Base-by-base conservation (phyloP, 2,797 vertebrate species). In the Sylvia borin region DNA sequence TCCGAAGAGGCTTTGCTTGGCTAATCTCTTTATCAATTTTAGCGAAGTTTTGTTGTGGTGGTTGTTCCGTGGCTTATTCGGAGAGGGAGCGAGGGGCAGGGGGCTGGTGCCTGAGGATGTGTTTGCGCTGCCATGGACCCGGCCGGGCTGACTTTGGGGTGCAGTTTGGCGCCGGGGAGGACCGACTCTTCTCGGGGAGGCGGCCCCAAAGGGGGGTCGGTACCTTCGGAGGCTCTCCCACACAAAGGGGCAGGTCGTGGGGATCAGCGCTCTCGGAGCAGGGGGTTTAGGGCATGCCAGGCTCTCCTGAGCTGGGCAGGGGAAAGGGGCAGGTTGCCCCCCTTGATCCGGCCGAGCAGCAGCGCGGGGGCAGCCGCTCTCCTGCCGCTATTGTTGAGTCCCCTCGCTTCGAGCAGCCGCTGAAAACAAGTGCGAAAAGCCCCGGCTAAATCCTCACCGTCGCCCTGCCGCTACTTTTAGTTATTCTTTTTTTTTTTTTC, bases 1-100 rank as follows among this genome's bases (percentile, higher is more conserved):
- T 92, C 62, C 85, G 92, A 92, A 94, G 94, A 96, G 92, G 96
- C 92, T 97, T 96, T 94, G 66, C 95, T 90, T 50, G 73, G 42
- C 79, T 90, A 92, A 95, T 95, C 95, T 75, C 79, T 80, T 84
- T 48, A 94, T 93, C 94, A 90, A 95, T 96, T 94, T 90, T 34
- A 73, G 79, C 82, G 29, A 95, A 93, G 94, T 96, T 94, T 94
- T 62, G 36, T 38, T 61, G 38, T n/a, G 14, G 64, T 7, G 34
- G 60, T 26, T 70, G 70, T 18, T 89, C 25, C 5, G 62, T 9
- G 72, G 78, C 18, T 61, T 32, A 57, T 89, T 72, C 2, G 31
- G 12, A 43, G 58, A 48, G 53, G 42, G 32, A 81, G 50, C 2
- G 20, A 71, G 80, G 68, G 80, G 58, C 60, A 78, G 24, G 19